Evolutionary conservation across 2,888 invertebrate species (phyloP), one percentile per base, ranked within the genome.

Genomic region (Tricholauxania praeusta): DNA sequence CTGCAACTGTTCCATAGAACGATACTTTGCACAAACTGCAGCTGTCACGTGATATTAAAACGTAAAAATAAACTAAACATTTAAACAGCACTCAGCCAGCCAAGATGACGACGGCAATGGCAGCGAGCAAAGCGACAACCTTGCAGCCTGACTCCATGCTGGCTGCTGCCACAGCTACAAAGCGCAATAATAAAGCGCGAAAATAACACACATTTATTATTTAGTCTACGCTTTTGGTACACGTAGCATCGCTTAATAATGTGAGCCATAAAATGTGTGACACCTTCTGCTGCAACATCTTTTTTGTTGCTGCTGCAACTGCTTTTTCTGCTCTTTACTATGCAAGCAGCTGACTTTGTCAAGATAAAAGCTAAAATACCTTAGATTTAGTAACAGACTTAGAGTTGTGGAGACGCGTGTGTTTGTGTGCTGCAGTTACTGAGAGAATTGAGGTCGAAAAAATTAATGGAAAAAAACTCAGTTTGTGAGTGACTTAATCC

Each of bases 51-150:
- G 48, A 60, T 55, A 47, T 68, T 57, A 57, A 59, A 48, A 19
- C 67, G 12, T 69, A 60, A 60, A 49, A 19, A 51, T 60, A 19
- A 39, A 69, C 68, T 49, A 69, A 60, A 69, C 22, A 59, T 60
- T 69, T 60, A 68, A 19, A 59, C 59, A 49, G 59, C 68, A 59
- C 66, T 55, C 67, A 55, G 48, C 19, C 47, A 59, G n/a, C 39
- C n/a, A 22, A 12, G 39, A 39, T 39, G 39, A 39, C 10, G 39
- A 39, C 39, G 39, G 8, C 39, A 39, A 39, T 10, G 10, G 39
- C 39, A 39, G 39, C 39, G 39, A 10, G 39, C 10, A 19, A n/a
- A 17, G 55, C 17, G 17, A 22, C 19, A 55, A 55, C n/a, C 55
- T 55, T 39, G 2, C 39, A 39, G 55, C 6, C 47, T 63, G 63